Base-by-base conservation (phyloP, 2,888 invertebrate species). In the Gerris lacustris region DNA sequence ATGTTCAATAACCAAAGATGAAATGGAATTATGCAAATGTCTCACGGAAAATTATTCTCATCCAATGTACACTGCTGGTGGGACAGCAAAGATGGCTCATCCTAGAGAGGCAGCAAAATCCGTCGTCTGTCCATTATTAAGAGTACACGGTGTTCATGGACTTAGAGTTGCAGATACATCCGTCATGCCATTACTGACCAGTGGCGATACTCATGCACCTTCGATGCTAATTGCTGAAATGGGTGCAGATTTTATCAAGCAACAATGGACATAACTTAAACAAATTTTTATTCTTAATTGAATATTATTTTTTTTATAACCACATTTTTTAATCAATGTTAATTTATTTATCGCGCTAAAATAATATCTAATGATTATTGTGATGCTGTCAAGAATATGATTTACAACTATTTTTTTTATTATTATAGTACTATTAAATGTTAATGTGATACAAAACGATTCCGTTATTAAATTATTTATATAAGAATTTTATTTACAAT, bases 11-110 rank as follows among this genome's bases (percentile, higher is more conserved):
- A 73, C 70, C 66, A 55, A 55, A 55, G 75, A 70, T n/a, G 72
- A 73, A 2, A 72, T 75, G 67, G 76, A 74, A 6, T 76, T 76
- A 67, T 77, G 77, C 75, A 67, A 67, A 6, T 90, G 90, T 77
- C 77, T 88, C 5, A 80, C 85, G 0, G 85, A 82, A 73, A 83
- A 86, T 64, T 88, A 89, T 76, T 90, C 90, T 0, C 31, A 63
- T 11, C 71, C 73, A 6, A 70, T 70, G 9, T 73, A 67, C 79
- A 73, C 73, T 64, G 73, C 73, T 4, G 68, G 75, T 1, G 78
- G 79, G 9, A 79, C 78, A 0, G 77, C 77, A 67, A 78, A 78
- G 69, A 78, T 79, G 77, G 79, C 78, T 2, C 73, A 72, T 17
- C 62, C 64, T 2, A 71, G 63, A 9, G 78, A 79, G 67, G 76